A percentile compares a stretch with the other conserved stretches of the same genome.
These are phyloP conservation scores for Phaedon cochleariae DNA, from an alignment of 2,888 invertebrate genomes.

Conservation along the genomic window DNA sequence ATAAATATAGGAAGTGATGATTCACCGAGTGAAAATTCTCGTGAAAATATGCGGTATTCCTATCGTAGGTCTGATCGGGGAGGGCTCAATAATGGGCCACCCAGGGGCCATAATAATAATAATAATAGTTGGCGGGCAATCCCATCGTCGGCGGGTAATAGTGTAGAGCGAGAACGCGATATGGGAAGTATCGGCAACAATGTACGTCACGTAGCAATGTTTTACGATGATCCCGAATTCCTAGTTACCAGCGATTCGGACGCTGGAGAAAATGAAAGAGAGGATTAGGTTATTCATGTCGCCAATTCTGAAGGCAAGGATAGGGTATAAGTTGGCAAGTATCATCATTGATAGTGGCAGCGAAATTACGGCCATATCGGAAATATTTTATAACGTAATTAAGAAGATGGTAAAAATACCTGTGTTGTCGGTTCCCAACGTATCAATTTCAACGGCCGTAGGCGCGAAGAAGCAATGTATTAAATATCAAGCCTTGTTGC, in stretches of 20 bases:
- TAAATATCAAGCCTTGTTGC: slow-evolving; percentile 12
- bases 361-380: slow-evolving; percentile 17
- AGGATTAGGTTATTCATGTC: neutral
- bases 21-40: neutral
- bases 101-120: no score
- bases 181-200: no score
- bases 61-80: neutral
- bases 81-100: no score
- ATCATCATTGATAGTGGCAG: slow-evolving; percentile 20
- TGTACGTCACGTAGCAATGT: no score
- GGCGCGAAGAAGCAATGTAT: slow-evolving; percentile 14
- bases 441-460: slow-evolving; percentile 15
- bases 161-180: no score
- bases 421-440: slow-evolving; percentile 11
- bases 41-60: neutral
- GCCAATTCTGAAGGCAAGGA: neutral
- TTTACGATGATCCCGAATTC: no score
- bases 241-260: no score
- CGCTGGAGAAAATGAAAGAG: neutral
- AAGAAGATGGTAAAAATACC: neutral
- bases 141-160: no score
- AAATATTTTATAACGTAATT: slow-evolving; percentile 2
- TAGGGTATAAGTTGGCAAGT: neutral
- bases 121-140: no score
- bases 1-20: neutral